A percentile compares a stretch with the other conserved stretches of the same genome.
Conservation (phyloP, 2,888 invertebrate species). For the Hydriomena furcata region DNA sequence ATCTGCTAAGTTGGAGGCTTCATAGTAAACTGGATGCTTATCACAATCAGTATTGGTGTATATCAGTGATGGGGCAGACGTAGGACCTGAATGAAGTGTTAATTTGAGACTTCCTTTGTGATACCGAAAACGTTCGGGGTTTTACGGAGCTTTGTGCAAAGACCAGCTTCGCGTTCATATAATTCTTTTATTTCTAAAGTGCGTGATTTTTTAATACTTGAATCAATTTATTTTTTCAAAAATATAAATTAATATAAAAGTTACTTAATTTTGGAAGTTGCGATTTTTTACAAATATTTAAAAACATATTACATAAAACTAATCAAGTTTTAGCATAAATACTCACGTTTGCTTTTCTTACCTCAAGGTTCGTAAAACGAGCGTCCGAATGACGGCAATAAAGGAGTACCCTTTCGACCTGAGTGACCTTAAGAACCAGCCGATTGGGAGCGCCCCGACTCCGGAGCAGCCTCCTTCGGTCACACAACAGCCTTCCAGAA, state of each 20-base stretch:
- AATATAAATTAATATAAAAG: too few species aligned
- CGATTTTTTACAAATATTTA: too few species aligned
- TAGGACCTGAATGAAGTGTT: slow-evolving; percentile 14
- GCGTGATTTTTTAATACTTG: too few species aligned
- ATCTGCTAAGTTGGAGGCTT: slow-evolving; percentile 48
- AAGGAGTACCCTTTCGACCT: slow-evolving; percentile 80
- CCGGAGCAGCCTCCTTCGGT: slow-evolving; percentile 33
- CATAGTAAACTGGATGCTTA: slow-evolving; percentile 42
- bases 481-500: slow-evolving; percentile 26
- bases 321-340: too few species aligned
- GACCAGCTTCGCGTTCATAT: neutral
- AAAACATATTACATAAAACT: too few species aligned
- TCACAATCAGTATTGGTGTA: slow-evolving; percentile 40
- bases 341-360: slow-evolving; percentile 3
- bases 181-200: neutral
- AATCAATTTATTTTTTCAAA: too few species aligned
- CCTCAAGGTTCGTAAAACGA: slow-evolving; percentile 77
- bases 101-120: slow-evolving; percentile 2
- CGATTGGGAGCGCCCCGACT: slow-evolving; percentile 41
- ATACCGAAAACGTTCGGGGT: neutral
- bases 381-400: slow-evolving; percentile 79
- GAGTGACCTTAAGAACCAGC: slow-evolving; percentile 68
- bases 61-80: slow-evolving; percentile 50
- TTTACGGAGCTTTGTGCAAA: neutral
- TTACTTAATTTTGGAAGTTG: too few species aligned